These are phyloP conservation scores for Labrus mixtus DNA, from an alignment of 2,113 vertebrate species.

Conservation along the genomic window DNA sequence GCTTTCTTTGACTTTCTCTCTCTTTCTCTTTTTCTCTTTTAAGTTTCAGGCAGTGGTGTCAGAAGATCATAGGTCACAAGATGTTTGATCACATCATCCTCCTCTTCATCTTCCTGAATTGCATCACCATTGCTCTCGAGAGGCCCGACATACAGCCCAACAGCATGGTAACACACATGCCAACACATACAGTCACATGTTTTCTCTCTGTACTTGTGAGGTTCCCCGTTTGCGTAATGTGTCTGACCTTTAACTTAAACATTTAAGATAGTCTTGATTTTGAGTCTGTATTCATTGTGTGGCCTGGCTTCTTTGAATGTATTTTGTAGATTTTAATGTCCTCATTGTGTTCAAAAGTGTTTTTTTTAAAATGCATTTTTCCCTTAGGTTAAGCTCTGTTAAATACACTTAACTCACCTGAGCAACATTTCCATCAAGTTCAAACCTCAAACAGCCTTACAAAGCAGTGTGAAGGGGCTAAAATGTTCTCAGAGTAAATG, in stretches of 20 bases:
- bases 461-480: neutral
- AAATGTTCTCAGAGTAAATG: neutral
- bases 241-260: neutral
- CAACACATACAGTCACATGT: neutral
- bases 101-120: conserved; percentile 98
- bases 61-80: conserved; percentile 94
- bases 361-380: neutral
- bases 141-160: conserved; percentile 92
- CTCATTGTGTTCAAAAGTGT: no score
- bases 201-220: neutral
- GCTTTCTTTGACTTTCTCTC: neutral
- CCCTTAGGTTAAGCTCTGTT: neutral
- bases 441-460: neutral
- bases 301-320: neutral
- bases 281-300: neutral
- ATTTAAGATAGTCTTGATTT: neutral
- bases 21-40: neutral
- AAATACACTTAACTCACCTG: neutral
- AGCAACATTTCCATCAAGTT: neutral
- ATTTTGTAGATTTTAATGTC: neutral
- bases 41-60: conserved; percentile 91
- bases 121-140: conserved; percentile 97
- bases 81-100: conserved; percentile 96
- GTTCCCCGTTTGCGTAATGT: neutral
- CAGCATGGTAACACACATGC: conserved; percentile 85